phyloP scores from a whole-genome alignment of 2,113 vertebrate species.

The Syngnathus typhle region DNA sequence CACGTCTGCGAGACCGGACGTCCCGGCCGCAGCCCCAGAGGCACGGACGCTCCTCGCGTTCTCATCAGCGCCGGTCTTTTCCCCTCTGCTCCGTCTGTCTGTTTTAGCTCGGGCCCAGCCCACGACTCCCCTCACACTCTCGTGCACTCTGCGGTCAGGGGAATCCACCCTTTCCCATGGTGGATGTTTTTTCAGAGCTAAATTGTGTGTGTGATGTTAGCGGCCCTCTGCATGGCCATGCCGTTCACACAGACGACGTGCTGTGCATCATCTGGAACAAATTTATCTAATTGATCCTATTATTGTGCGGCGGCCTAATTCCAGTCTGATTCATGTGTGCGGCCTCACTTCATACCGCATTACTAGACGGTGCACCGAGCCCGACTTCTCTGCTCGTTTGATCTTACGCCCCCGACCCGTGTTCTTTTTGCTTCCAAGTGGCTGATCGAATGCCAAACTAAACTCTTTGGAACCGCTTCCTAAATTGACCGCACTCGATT shows the following conservation, averaged over 20 bases:
- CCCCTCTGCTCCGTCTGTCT: constrained; percentile 40
- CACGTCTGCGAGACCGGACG: constrained; percentile 2
- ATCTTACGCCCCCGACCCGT: constrained; percentile 36
- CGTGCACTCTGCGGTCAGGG: constrained; percentile 73
- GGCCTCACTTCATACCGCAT: constrained; percentile 53
- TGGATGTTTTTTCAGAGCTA: constrained; percentile 66
- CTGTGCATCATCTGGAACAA: constrained; percentile 70
- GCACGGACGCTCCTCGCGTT: constrained; percentile 31
- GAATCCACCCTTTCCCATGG: constrained; percentile 75
- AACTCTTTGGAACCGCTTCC: constrained; percentile 59
- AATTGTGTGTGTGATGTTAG: constrained; percentile 49
- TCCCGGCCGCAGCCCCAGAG: constrained; percentile 27
- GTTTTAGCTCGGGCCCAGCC: constrained; percentile 48
- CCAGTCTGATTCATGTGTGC: constrained; percentile 38
- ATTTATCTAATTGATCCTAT: constrained; percentile 65
- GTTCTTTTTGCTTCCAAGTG: constrained; percentile 40
- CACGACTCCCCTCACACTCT: constrained; percentile 70
- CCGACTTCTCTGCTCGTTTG: constrained; percentile 46
- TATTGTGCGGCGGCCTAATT: constrained; percentile 54
- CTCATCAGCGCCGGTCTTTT: constrained; percentile 48
- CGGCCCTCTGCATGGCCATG: constrained; percentile 47
- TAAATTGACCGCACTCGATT: constrained; percentile 60
- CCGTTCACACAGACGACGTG: constrained; percentile 62
- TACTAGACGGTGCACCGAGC: constrained; percentile 47
- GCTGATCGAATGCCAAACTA: constrained; percentile 47